Conservation (phyloP, 2,797 vertebrate genomes). For the Adelosebastes latens region DNA sequence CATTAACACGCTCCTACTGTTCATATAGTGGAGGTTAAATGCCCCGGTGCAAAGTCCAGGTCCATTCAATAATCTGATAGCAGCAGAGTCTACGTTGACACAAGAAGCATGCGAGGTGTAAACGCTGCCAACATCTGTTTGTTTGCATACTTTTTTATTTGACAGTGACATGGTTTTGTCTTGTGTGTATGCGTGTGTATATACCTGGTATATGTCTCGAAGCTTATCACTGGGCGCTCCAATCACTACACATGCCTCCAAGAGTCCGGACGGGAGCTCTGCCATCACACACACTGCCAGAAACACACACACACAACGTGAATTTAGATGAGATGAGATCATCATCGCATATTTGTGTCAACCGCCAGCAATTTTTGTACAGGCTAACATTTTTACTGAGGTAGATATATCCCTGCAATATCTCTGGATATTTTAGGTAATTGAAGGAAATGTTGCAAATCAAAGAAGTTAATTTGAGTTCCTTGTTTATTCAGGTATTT, state of each 20-base stretch:
- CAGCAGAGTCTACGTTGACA: not conserved
- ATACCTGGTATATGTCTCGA: constrained; percentile 84
- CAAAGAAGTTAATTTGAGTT: not conserved
- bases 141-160: not conserved
- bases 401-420: not conserved
- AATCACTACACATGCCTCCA: constrained; percentile 92
- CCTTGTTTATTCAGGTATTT: not conserved
- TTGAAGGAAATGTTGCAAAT: not conserved
- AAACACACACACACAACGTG: not conserved
- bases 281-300: constrained; percentile 76
- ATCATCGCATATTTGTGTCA: not conserved
- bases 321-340: not conserved
- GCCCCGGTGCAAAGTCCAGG: not conserved
- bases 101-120: not conserved
- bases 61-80: not conserved
- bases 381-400: not conserved
- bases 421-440: not conserved
- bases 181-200: not conserved
- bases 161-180: not conserved
- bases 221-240: constrained; percentile 86
- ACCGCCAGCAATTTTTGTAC: not conserved
- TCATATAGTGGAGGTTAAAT: not conserved
- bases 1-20: not conserved
- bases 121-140: not conserved
- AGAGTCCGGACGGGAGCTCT: constrained; percentile 88